Base-by-base conservation (phyloP, 35 echinoderm and acorn worm genomes). In the Hemicentrotus pulcherrimus region DNA sequence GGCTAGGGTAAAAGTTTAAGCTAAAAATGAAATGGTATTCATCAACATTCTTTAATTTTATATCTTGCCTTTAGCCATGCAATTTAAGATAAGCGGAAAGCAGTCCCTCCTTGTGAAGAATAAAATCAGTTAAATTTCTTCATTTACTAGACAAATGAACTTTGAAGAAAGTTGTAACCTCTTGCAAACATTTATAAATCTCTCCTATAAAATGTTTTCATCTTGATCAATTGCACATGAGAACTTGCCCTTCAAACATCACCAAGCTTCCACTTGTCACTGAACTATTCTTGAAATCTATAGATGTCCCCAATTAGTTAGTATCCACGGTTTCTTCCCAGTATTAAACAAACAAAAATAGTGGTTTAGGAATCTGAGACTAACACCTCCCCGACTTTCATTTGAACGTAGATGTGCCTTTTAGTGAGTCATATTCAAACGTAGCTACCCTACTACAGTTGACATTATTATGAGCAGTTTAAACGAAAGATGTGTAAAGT, bases 401-500 rank as follows among this genome's bases (percentile, higher is more conserved):
- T 90, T 33, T 93, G 22, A 32, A 48, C 48, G 91, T 93, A 93
- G 91, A 93, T 93, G 91, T 93, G 91, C 91, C 91, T 93, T 93
- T 93, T 93, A 93, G 91, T 93, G 48, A 90, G 32, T 78, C 65
- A 28, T 78, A 78, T 90, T 45, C 32, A 90, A 90, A 90, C 46
- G 32, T 90, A 47, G 88, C n/a, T 90, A 90, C 46, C 88, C 88
- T 30, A 45, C 88, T 30, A 45, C 88, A 90, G 32, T 90, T 90
- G 88, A 32, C 88, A 41, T 90, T 90, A 33, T 90, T 41, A 90
- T 90, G 16, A 31, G 19, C 31, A 15, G 32, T 30, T 45, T 19
- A 32, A 47, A 90, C n/a, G 88, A 47, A 18, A 90, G 32, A 47
- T 31, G 88, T 90, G 18, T 47, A 90, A 90, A 90, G 46, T 90